Evolutionary conservation across 2,888 invertebrate species (phyloP), one percentile per base, ranked within the genome.

Genomic region (Thymelicus lineola): DNA sequence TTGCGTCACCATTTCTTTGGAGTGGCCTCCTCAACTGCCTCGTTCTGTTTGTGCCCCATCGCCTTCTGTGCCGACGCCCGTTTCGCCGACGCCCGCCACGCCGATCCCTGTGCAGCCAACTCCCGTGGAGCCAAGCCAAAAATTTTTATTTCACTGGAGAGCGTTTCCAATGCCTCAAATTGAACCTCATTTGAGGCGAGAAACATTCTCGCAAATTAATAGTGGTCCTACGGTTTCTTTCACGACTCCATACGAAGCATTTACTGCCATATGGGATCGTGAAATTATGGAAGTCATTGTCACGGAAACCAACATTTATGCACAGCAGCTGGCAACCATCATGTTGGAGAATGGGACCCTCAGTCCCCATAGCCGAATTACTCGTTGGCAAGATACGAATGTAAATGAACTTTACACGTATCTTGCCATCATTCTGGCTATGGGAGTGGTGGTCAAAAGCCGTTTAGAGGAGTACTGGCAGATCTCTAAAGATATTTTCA

Each of bases 231-330:
- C 72, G 71, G 69, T 67, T 71, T 61, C 71, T 15, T 48, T 48
- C 48, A 15, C 48, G 48, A 48, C n/a, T 48, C 48, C 48, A 15
- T 48, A 48, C 1, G 6, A 48, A 15, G 48, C 48, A 15, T 48
- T 48, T 15, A 57, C 20, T 20, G 20, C 20, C 20, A 20, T 20
- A 20, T 20, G 20, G 20, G 20, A 20, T 20, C 20, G 20, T 9
- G 20, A 66, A 35, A 70, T 73, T 7, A 72, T 75, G 66, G 66
- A 74, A 10, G 10, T 20, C 6, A 74, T 74, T n/a, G 71, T 48
- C 15, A 55, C 1, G 1, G 68, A 73, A 53, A 73, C 75, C 15
- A 75, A 72, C 55, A 65, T 2, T n/a, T 74, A 75, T n/a, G 75
- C 75, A 20, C 71, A 75, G 61, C 71, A 74, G 61, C 15, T 48